A percentile compares a stretch with the other conserved stretches of the same genome.
phyloP scores from a whole-genome alignment of 2,888 invertebrate species.

The Leucophenga maculata region DNA sequence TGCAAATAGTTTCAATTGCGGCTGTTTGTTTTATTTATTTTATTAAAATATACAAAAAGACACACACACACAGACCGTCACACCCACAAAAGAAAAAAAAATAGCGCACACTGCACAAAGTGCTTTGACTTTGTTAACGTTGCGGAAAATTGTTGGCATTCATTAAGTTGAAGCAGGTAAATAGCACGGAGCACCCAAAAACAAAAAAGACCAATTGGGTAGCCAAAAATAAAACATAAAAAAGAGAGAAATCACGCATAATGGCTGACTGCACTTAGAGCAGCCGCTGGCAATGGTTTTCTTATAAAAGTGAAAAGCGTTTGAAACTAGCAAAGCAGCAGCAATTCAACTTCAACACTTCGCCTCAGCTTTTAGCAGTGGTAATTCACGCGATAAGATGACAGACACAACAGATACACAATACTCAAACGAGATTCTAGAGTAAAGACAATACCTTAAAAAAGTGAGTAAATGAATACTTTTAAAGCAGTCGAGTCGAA shows the following conservation, averaged over 20 bases:
- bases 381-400: constrained; percentile 5
- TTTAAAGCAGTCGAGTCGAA: neutral
- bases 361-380: neutral
- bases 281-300: neutral
- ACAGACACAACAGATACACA: neutral
- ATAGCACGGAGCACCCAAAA: no score
- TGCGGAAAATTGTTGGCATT: constrained; percentile 63
- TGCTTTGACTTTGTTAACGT: constrained; percentile 64
- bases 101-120: constrained; percentile 36
- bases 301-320: no score
- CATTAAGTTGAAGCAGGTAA: constrained; percentile 48
- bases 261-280: neutral
- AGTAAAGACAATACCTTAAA: neutral
- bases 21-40: constrained; percentile 67
- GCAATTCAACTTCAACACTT: neutral
- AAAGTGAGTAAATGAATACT: neutral
- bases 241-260: neutral
- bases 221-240: neutral
- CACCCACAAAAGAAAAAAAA: neutral
- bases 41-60: constrained; percentile 59
- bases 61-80: constrained; percentile 4
- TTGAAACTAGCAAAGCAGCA: no score
- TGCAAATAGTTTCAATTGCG: constrained; percentile 66
- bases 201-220: neutral
- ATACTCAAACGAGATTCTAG: neutral